Conservation (phyloP, 2,888 invertebrate genomes). For the Xiphydria camelus region DNA sequence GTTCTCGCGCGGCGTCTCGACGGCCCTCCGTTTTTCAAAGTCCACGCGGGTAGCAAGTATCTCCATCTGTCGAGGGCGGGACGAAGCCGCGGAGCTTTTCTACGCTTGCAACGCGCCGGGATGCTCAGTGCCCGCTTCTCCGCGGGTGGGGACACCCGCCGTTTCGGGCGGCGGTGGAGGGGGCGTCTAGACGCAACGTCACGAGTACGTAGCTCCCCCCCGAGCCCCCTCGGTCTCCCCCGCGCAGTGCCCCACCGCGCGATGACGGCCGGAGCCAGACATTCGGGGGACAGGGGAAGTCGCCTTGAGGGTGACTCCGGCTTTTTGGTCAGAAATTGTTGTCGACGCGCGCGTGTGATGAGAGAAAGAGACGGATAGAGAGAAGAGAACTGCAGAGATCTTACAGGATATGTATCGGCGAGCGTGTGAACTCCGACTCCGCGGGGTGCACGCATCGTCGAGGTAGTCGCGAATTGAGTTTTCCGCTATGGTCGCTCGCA, state of each 20-base stretch:
- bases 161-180: conserved; percentile 45
- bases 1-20: too few species aligned
- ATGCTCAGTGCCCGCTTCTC: conserved; percentile 23
- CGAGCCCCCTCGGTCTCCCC: conserved; percentile 18
- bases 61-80: conserved; percentile 25
- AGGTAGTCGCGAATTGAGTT: conserved; percentile 47
- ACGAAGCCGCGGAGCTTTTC: conserved; percentile 4
- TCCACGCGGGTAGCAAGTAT: too few species aligned
- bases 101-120: conserved; percentile 15
- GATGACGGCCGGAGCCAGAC: conserved; percentile 51
- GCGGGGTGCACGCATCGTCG: conserved; percentile 43
- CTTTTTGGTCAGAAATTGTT: conserved; percentile 53
- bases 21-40: too few species aligned
- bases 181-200: conserved; percentile 57
- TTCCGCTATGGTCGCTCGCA: too few species aligned
- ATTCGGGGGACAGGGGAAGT: conserved; percentile 28
- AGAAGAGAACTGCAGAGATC: conserved; percentile 18
- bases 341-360: conserved; percentile 31
- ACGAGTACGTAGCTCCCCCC: conserved; percentile 49
- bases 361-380: conserved; percentile 13
- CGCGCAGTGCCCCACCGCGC: conserved; percentile 26
- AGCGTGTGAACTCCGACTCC: conserved; percentile 27
- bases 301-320: conserved; percentile 44
- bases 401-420: conserved; percentile 35
- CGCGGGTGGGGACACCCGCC: conserved; percentile 31